Conservation (phyloP, 2,888 invertebrate genomes). For the Cephus rjabovi region DNA sequence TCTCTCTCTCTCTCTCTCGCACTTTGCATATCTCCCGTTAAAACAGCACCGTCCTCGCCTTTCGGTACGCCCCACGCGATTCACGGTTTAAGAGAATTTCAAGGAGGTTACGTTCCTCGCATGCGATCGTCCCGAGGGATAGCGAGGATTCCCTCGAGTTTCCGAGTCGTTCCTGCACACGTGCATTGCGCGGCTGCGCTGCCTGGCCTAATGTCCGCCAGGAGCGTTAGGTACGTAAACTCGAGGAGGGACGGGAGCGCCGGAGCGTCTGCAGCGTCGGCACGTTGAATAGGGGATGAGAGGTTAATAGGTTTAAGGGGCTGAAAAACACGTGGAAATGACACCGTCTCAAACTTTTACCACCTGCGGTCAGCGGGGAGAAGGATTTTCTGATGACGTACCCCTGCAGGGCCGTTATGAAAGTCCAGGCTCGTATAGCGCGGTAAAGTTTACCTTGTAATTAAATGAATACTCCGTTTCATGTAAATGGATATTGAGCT, state of each 20-base stretch:
- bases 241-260: too few species aligned
- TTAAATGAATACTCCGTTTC: neutral
- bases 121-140: neutral
- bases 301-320: neutral
- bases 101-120: neutral
- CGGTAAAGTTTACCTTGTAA: neutral
- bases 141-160: neutral
- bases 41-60: neutral
- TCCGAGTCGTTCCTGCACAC: neutral
- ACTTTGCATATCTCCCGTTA: neutral
- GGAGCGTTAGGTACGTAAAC: neutral
- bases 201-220: neutral
- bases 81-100: neutral
- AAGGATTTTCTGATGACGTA: neutral
- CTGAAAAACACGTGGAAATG: neutral
- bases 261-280: neutral
- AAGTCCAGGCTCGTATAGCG: neutral
- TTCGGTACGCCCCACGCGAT: neutral
- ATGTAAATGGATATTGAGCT: neutral
- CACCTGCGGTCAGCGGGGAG: neutral
- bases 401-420: neutral
- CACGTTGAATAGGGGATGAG: neutral
- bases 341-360: neutral
- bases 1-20: neutral
- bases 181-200: neutral